Base-by-base conservation (phyloP, 2,797 vertebrate genomes). In the Lacerta viridis region DNA sequence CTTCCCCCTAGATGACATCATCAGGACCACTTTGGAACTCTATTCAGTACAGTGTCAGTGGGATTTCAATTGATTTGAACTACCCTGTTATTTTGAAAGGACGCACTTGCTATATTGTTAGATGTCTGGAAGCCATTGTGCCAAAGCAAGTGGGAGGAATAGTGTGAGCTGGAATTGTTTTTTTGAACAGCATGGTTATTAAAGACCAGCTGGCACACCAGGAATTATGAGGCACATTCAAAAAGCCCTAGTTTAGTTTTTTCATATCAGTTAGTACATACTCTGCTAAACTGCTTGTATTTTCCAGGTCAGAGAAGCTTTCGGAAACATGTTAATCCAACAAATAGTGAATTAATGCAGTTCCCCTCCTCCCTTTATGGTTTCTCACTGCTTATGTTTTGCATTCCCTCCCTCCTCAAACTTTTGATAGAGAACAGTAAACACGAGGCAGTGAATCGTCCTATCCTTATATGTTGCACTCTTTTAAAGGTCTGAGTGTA, bases 161-260 rank as follows among this genome's bases (percentile, higher is more conserved):
- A 80, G 86, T 61, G 61, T 72, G 71, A 13, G n/a, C 71, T 33
- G n/a, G 27, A 10, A 69, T 33, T 33, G 15, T 72, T 33, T 33
- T 72, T 33, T 72, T 36, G n/a, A 74, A 20, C 18, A 78, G 10
- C 18, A 29, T 84, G 25, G 41, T 29, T 77, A 83, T 88, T 85
- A 81, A 80, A 84, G 78, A 71, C 33, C 55, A 85, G 69, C 46
- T 81, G 85, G 29, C 87, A 89, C n/a, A 43, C 15, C n/a, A 85
- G 43, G 82, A 92, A 90, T 83, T 46, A 66, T 72, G 83, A 94
- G 87, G 55, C 1, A 83, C 84, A 87, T 87, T 84, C 46, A 72
- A 87, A 0, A 75, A 86, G 64, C 0, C 1, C 69, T 50, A 80
- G 69, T 1, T 79, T 41, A 83, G 90, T 80, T 85, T 93, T 79